A percentile compares a stretch with the other conserved stretches of the same genome.
phyloP scores from a whole-genome alignment of 2,113 vertebrate genomes.

The Mellivora capensis region DNA sequence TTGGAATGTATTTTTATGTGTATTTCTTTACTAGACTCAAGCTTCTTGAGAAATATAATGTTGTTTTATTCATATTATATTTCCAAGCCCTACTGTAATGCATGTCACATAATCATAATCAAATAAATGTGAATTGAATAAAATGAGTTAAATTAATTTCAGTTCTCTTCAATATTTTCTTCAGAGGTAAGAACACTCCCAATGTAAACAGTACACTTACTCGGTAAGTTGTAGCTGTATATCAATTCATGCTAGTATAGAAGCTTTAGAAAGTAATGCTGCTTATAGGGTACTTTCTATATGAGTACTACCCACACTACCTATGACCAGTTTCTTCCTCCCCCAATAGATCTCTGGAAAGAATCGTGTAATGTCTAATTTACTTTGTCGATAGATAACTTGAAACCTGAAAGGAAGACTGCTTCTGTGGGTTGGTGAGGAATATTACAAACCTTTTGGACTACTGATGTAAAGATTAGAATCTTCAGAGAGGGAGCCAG shows the following conservation, averaged over 20 bases:
- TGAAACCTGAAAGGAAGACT: neutral
- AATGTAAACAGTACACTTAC: neutral
- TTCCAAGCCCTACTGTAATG: neutral
- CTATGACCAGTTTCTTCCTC: neutral
- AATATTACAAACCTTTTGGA: neutral
- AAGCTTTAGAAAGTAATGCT: neutral
- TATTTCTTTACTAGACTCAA: neutral
- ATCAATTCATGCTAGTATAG: neutral
- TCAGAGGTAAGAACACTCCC: neutral
- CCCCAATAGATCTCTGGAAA: neutral
- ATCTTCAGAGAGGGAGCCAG: neutral
- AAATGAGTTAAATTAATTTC: constrained; percentile 2
- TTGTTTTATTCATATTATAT: neutral
- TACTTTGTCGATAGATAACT: neutral
- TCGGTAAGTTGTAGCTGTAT: neutral
- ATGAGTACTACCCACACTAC: neutral
- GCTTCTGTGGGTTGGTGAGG: neutral
- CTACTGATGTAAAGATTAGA: neutral
- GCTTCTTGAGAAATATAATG: neutral
- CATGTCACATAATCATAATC: neutral
- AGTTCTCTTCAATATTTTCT: neutral
- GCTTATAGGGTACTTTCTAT: neutral
- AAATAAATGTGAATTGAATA: neutral
- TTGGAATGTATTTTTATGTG: neutral
- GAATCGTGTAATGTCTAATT: neutral